phyloP scores from a whole-genome alignment of 2,888 invertebrate species.

The Temnothorax ravouxi region DNA sequence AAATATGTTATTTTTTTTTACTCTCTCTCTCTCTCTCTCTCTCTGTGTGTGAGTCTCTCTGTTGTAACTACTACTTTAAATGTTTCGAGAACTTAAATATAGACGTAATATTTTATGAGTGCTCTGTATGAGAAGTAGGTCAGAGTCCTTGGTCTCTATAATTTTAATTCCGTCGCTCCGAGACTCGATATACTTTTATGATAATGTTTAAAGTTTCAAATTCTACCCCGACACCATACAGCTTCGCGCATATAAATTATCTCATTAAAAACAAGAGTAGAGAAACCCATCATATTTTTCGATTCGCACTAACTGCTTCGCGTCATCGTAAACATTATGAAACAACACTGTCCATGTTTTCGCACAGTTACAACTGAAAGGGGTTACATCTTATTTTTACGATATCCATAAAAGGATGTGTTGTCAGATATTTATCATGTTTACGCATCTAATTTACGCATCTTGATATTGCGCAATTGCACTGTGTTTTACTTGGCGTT shows the following conservation, averaged over 20 bases:
- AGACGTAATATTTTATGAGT: constrained; percentile 29
- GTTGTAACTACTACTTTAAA: constrained; percentile 1
- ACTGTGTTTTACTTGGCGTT: background rate
- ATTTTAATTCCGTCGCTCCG: constrained; percentile 10
- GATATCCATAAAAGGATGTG: constrained; percentile 28
- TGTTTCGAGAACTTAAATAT: background rate
- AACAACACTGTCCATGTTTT: constrained; percentile 37
- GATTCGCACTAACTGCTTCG: constrained; percentile 37
- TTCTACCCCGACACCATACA: constrained; percentile 49
- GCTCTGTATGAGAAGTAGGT: background rate
- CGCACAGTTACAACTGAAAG: constrained; percentile 20
- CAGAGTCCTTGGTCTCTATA: constrained; percentile 3
- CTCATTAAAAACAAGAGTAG: constrained; percentile 57
- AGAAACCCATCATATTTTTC: constrained; percentile 33
- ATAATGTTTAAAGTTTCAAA: constrained; percentile 61
- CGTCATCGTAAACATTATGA: constrained; percentile 45
- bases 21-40: too few species aligned
- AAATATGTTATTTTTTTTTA: background rate
- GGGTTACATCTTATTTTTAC: constrained; percentile 48
- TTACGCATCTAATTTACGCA: background rate
- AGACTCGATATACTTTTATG: constrained; percentile 43
- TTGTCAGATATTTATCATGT: constrained; percentile 8
- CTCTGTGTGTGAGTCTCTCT: background rate
- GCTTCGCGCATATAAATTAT: constrained; percentile 64
- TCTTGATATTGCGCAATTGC: background rate